phyloP scores from a whole-genome alignment of 2,888 invertebrate species.

The Phytoseiulus persimilis region DNA sequence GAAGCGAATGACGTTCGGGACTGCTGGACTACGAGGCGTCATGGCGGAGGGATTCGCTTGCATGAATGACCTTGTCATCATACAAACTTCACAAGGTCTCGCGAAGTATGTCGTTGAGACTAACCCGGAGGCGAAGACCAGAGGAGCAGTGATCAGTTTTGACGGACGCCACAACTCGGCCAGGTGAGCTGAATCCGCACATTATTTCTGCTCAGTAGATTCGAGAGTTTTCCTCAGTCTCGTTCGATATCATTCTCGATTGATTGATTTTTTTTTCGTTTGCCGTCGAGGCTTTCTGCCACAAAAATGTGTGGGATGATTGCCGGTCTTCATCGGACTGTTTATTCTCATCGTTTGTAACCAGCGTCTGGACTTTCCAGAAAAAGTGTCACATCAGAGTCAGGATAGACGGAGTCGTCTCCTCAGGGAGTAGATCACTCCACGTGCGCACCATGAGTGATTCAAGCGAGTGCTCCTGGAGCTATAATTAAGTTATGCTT shows the following conservation, averaged over 20 bases:
- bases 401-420: not conserved
- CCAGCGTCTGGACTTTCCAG: too few species aligned
- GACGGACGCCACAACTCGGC: conserved; percentile 86
- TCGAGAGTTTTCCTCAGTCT: too few species aligned
- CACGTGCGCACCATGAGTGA: not conserved
- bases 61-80: conserved; percentile 86
- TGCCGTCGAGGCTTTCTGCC: not conserved
- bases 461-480: not conserved
- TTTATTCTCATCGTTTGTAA: not conserved
- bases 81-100: conserved; percentile 88
- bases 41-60: conserved; percentile 88
- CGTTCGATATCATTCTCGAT: not conserved
- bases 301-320: too few species aligned
- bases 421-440: not conserved
- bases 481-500: not conserved
- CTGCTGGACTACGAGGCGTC: conserved; percentile 69
- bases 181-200: conserved; percentile 56
- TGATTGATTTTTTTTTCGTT: too few species aligned
- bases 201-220: not conserved
- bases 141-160: conserved; percentile 77
- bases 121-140: conserved; percentile 56
- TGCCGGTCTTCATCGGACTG: too few species aligned
- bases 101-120: conserved; percentile 63
- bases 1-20: conserved; percentile 72
- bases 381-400: not conserved